Percentiles rank a stretch among this genome's conserved stretches.
These are phyloP conservation scores for Sinella curviseta DNA, from an alignment of 1,140 invertebrate genomes.

Conservation along the genomic window DNA sequence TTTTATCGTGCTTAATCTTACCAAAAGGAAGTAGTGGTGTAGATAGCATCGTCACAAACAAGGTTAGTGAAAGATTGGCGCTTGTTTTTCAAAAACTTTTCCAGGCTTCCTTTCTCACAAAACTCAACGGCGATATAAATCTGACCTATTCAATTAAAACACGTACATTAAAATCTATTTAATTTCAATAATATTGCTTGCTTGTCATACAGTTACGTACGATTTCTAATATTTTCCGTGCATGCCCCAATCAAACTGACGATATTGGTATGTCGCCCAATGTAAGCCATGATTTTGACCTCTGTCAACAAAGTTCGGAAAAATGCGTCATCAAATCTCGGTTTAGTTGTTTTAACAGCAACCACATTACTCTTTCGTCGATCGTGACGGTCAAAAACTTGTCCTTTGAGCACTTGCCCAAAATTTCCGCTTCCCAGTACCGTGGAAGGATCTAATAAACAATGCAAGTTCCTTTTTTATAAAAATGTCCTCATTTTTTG, in stretches of 20 bases:
- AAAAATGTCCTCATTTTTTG: not conserved
- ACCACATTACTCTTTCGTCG: not conserved
- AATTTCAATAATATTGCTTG: not conserved
- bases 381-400: not conserved
- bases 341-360: slow-evolving; percentile 35
- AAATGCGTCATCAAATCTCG: not conserved
- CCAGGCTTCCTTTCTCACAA: slow-evolving; percentile 32
- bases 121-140: slow-evolving; percentile 38
- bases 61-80: slow-evolving; percentile 33
- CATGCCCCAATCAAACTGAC: slow-evolving; percentile 39
- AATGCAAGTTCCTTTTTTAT: not conserved
- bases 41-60: slow-evolving; percentile 30
- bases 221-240: slow-evolving; percentile 35
- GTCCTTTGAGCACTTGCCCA: slow-evolving; percentile 6
- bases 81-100: slow-evolving; percentile 27
- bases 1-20: too few relatives aligned
- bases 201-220: not conserved
- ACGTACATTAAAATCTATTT: slow-evolving; percentile 25
- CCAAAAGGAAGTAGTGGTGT: slow-evolving; percentile 7
- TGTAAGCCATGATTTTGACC: slow-evolving; percentile 40
- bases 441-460: not conserved
- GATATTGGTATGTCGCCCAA: slow-evolving; percentile 38
- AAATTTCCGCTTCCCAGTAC: slow-evolving; percentile 25
- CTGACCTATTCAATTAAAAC: slow-evolving; percentile 33
- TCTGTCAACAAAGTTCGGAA: slow-evolving; percentile 37